Base-by-base conservation (phyloP, 2,113 vertebrate species). In the Petroica traversi region DNA sequence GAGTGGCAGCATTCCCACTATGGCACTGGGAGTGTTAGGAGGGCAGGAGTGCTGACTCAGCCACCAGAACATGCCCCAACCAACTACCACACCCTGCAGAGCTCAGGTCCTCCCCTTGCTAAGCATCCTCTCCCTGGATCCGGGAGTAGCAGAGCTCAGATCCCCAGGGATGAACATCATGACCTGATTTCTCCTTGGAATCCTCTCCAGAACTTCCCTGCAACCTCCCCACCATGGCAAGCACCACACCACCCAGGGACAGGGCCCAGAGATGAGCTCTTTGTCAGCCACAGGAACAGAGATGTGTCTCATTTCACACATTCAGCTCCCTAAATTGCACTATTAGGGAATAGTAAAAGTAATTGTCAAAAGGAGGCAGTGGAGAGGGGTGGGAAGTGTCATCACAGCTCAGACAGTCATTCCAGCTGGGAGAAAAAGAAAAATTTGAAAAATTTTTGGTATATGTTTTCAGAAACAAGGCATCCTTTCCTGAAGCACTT, bases 31-130 rank as follows among this genome's bases (percentile, higher is more conserved):
- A 96, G 85, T 33, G 81, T 69, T 79, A 58, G 71, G 71, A 94
- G 58, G 74, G 62, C 89, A 91, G 91, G 62, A 91, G 24, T 40
- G 67, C 82, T 96, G 95, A 95, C 67, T 95, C 93, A 95, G 89
- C 34, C 19, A n/a, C 45, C n/a, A 43, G 8, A 54, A 91, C 40
- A 0, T 95, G 96, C 49, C 91, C 48, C 80, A 93, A 89, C 93
- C 80, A 87, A 93, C 91, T 61, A 67, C 90, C 82, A 96, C 91
- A 6, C 94, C 94, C 92, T 74, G 34, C 17, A 12, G 45, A 76
- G 24, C 82, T 90, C 94, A 12, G 54, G 78, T 90, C 75, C 85
- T 96, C 85, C 75, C 57, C 29, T 76, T 0, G 2, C 59, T 46
- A 29, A 66, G 83, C 88, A 88, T 85, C 92, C 86, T 34, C 82